These are phyloP conservation scores for Epizoanthus stellaris DNA, from an alignment of 92 coral and sea anemone species.

Conservation along the genomic window DNA sequence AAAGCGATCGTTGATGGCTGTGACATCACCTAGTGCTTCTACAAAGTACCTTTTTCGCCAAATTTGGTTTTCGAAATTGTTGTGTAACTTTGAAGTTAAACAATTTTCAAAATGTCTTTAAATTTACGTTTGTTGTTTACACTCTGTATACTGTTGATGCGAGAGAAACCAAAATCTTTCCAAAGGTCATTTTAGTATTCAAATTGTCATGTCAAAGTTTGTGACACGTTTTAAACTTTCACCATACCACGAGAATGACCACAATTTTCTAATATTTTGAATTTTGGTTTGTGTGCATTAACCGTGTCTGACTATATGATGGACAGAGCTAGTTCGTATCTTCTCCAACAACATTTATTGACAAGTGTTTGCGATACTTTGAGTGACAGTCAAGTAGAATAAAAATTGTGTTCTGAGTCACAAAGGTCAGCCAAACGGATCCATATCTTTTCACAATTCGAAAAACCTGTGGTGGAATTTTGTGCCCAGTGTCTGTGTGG, in stretches of 20 bases:
- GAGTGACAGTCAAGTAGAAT: slow-evolving; percentile 25
- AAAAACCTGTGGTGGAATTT: not conserved
- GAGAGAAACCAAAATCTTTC: not conserved
- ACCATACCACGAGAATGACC: not conserved
- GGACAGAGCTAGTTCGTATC: not conserved
- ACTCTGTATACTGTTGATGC: slow-evolving; percentile 2
- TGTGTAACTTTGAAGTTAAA: slow-evolving; percentile 34
- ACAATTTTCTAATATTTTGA: not conserved
- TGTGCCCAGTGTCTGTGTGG: too few species aligned
- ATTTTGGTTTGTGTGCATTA: not conserved
- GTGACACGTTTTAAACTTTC: not conserved
- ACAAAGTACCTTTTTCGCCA: too few species aligned
- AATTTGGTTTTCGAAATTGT: not conserved
- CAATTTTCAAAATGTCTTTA: slow-evolving; percentile 14
- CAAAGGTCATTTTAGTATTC: not conserved
- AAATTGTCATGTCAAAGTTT: not conserved
- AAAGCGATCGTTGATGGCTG: not conserved
- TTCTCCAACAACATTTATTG: not conserved
- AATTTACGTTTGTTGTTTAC: slow-evolving; percentile 28
- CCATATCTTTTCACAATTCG: not conserved
- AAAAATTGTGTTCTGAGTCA: not conserved
- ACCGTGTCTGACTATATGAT: not conserved
- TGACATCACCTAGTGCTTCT: too few species aligned
- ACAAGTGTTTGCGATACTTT: slow-evolving; percentile 13
- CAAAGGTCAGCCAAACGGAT: not conserved